phyloP scores from a whole-genome alignment of 2,113 vertebrate genomes.

The Macquaria ambigua region DNA sequence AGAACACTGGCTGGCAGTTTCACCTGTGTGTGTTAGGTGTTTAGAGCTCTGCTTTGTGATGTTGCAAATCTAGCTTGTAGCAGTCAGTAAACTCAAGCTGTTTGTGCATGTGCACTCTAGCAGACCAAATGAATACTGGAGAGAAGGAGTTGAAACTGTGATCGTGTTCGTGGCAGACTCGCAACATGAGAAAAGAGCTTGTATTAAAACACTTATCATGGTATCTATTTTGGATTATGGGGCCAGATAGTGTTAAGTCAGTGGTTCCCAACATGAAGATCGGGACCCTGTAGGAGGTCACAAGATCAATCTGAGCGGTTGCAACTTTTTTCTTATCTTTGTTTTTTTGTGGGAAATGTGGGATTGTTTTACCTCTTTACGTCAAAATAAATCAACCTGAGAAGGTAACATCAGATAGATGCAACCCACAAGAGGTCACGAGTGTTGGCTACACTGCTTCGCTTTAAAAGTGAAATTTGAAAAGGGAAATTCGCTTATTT shows the following conservation, averaged over 20 bases:
- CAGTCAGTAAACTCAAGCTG: conserved; percentile 49
- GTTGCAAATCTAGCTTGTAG: conserved; percentile 42
- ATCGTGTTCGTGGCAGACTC: background rate
- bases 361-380: background rate
- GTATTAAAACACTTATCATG: background rate
- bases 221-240: background rate
- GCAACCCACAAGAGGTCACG: background rate
- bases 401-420: background rate
- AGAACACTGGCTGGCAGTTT: conserved; percentile 53
- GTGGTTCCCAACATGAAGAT: background rate
- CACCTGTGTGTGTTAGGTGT: conserved; percentile 57
- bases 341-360: background rate
- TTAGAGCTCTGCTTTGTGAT: conserved; percentile 27
- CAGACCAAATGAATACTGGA: conserved; percentile 42
- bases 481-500: no score
- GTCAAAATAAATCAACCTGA: background rate
- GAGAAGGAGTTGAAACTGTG: conserved; percentile 24
- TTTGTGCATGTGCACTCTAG: conserved; percentile 34
- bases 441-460: no score
- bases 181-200: conserved; percentile 7
- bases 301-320: background rate
- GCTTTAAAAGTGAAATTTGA: background rate
- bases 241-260: background rate
- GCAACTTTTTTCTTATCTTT: background rate
- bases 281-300: fast-evolving